Base-by-base conservation (phyloP, 2,113 vertebrate species). In the Phyllostomus discolor region DNA sequence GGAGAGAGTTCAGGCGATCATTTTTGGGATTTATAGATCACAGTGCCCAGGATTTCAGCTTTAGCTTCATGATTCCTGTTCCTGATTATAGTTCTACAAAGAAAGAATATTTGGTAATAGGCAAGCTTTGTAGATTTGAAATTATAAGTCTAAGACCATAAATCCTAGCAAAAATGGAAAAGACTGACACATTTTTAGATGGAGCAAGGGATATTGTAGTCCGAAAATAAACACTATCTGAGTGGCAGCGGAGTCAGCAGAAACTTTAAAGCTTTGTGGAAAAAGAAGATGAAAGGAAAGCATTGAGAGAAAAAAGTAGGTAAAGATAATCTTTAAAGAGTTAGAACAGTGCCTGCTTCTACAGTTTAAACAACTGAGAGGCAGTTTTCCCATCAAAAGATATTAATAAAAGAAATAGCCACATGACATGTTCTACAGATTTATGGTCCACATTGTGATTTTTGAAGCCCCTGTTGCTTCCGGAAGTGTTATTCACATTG, bases 241-340 rank as follows among this genome's bases (percentile, higher is more conserved):
- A 95, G 79, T 83, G 57, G 41, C 35, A 94, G 96, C 81, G 24
- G 73, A 96, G 83, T 95, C 95, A 97, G 97, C 69, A 95, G 67
- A 97, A 97, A 93, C 91, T 93, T 97, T 91, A 92, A 94, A 94
- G 78, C 96, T 94, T 89, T 69, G 62, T 90, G 50, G 70, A 31
- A 94, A 92, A 73, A 54, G 67, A 76, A 1, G 75, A 97, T 97
- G 52, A 97, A 95, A 95, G 89, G 67, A 91, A 94, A 91, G 28
- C 78, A 94, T 41, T 84, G 86, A 84, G 41, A 8, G 5, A 1
- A 79, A 11, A 79, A 79, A 73, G 24, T 82, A 64, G 73, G 78
- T 83, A 96, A 97, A 95, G 94, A 80, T 91, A 73, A 95, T 96
- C 90, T 97, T 96, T 97, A 97, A 96, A 97, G 95, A 94, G 89